A percentile compares a stretch with the other conserved stretches of the same genome.
phyloP scores from a whole-genome alignment of 2,888 invertebrate species.

The Trissoscelio sp. region DNA sequence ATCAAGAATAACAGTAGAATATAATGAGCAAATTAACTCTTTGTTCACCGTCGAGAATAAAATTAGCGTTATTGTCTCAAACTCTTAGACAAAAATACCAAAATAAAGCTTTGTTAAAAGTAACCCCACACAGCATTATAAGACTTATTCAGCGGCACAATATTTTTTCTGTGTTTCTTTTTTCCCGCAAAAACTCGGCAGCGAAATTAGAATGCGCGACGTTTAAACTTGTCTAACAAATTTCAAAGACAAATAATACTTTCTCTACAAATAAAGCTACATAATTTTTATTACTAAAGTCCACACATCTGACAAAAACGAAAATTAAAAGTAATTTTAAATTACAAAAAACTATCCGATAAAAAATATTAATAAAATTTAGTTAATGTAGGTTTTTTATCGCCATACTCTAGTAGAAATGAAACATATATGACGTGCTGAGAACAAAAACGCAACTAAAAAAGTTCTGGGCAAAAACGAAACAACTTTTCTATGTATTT shows the following conservation, averaged over 20 bases:
- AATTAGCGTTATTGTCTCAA: background rate
- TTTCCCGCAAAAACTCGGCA: too few species aligned
- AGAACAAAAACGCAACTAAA: too few species aligned
- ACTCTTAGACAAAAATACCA: background rate
- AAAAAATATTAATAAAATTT: too few species aligned
- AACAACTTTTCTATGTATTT: too few species aligned
- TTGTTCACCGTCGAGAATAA: background rate
- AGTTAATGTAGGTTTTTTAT: too few species aligned
- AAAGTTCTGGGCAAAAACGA: too few species aligned
- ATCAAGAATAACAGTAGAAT: background rate
- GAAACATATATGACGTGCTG: too few species aligned
- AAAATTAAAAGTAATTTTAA: background rate
- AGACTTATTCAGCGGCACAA: slow-evolving; percentile 19
- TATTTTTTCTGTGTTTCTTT: slow-evolving; percentile 22
- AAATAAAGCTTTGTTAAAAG: background rate
- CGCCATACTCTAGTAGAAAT: too few species aligned
- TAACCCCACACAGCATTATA: slow-evolving; percentile 1
- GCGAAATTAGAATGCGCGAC: slow-evolving; percentile 8
- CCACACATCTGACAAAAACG: too few species aligned
- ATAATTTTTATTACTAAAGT: background rate
- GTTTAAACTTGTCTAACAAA: slow-evolving; percentile 22
- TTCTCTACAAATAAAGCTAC: slow-evolving; percentile 13
- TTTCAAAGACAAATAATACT: slow-evolving; percentile 10
- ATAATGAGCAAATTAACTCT: background rate
- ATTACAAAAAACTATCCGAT: too few species aligned